These are phyloP conservation scores for Amblyjoppa fuscipennis DNA, from an alignment of 2,888 invertebrate species.

Conservation along the genomic window DNA sequence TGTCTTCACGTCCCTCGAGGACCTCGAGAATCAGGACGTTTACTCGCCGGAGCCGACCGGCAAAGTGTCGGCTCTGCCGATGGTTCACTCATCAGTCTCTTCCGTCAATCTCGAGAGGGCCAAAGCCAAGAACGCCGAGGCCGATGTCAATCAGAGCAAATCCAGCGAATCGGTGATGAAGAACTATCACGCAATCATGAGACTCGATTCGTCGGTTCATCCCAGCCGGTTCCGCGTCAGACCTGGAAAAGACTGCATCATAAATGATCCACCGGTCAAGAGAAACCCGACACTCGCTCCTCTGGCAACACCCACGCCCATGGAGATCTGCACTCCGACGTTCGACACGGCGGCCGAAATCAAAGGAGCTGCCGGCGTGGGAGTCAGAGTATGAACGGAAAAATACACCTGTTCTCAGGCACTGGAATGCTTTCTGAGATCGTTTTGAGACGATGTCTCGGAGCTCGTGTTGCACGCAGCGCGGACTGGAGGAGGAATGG, in stretches of 20 bases:
- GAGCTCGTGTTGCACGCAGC: not conserved
- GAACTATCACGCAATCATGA: slow-evolving; percentile 71
- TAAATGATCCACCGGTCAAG: slow-evolving; percentile 71
- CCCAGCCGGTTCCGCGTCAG: slow-evolving; percentile 73
- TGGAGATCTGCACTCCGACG: slow-evolving; percentile 81
- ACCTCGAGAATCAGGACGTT: slow-evolving; percentile 73
- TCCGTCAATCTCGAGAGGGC: slow-evolving; percentile 74
- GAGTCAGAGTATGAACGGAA: slow-evolving; percentile 77
- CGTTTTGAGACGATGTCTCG: not conserved
- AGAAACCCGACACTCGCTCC: slow-evolving; percentile 75
- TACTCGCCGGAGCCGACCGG: slow-evolving; percentile 47
- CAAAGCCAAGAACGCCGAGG: slow-evolving; percentile 54
- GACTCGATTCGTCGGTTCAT: slow-evolving; percentile 76
- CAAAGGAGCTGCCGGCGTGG: slow-evolving; percentile 76
- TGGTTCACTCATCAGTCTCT: slow-evolving; percentile 75
- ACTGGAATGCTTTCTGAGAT: not conserved
- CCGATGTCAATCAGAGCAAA: slow-evolving; percentile 76
- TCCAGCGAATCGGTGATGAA: slow-evolving; percentile 80
- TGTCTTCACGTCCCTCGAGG: slow-evolving; percentile 81
- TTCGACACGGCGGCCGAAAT: slow-evolving; percentile 79
- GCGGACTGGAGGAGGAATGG: not conserved
- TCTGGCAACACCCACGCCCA: slow-evolving; percentile 79
- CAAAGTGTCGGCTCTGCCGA: slow-evolving; percentile 41
- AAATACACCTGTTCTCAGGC: not conserved
- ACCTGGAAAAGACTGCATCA: slow-evolving; percentile 71